These are phyloP conservation scores for Hetaerina titia DNA, from an alignment of 2,888 invertebrate species.

Conservation along the genomic window DNA sequence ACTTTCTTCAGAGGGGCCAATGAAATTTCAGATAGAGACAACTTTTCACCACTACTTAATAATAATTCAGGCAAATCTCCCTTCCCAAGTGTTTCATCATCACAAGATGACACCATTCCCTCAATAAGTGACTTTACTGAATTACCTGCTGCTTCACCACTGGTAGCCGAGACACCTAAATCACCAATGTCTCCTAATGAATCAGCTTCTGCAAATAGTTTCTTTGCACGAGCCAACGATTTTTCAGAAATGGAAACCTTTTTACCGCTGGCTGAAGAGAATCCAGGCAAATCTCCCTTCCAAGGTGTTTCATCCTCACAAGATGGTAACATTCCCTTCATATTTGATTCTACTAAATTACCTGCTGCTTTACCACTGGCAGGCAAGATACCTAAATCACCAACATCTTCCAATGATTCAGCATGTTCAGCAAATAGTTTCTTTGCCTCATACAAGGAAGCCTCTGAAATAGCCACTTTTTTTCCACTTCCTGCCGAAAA, in stretches of 20 bases:
- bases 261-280: slow-evolving; percentile 72
- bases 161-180: not conserved
- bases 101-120: not conserved
- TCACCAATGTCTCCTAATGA: no score
- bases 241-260: slow-evolving; percentile 76
- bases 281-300: slow-evolving; percentile 70
- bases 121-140: not conserved
- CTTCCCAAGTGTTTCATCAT: not conserved
- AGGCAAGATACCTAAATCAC: not conserved
- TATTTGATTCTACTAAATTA: not conserved
- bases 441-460: slow-evolving; percentile 71
- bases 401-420: slow-evolving; percentile 75
- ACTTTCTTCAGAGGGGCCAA: slow-evolving; percentile 75
- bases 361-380: not conserved
- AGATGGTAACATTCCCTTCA: not conserved
- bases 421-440: slow-evolving; percentile 70
- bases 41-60: slow-evolving; percentile 72
- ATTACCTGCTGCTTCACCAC: not conserved
- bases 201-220: slow-evolving; percentile 73
- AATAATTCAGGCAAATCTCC: slow-evolving; percentile 70
- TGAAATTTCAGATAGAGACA: slow-evolving; percentile 73
- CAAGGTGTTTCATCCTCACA: not conserved
- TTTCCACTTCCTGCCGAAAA: slow-evolving; percentile 75
- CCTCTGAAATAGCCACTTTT: slow-evolving; percentile 72
- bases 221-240: slow-evolving; percentile 74